Percentiles rank a stretch among this genome's conserved stretches.
Conservation (phyloP, 92 coral and sea anemone genomes). For the Epizoanthus scotinus region DNA sequence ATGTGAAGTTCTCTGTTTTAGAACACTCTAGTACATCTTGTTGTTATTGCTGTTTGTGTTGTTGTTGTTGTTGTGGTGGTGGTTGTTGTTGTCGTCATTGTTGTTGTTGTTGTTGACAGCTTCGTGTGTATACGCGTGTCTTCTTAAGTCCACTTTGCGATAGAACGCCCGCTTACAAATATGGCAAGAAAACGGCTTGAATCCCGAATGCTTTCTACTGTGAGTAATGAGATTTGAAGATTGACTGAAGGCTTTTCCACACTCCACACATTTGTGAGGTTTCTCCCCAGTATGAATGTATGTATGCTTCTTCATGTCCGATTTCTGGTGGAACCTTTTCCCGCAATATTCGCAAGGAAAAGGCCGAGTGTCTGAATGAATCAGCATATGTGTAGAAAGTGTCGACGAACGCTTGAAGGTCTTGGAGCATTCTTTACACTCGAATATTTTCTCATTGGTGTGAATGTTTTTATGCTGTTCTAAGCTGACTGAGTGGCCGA, state of each 20-base stretch:
- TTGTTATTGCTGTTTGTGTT: neutral
- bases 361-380: slow-evolving; percentile 96
- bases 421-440: slow-evolving; percentile 92
- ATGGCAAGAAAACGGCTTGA: slow-evolving; percentile 89
- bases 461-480: slow-evolving; percentile 91
- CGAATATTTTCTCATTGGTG: slow-evolving; percentile 88
- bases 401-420: slow-evolving; percentile 95
- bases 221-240: slow-evolving; percentile 95
- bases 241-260: slow-evolving; percentile 96
- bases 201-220: slow-evolving; percentile 93
- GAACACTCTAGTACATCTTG: neutral
- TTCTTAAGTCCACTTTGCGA: slow-evolving; percentile 87
- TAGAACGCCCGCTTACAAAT: slow-evolving; percentile 90
- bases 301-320: slow-evolving; percentile 97
- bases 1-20: neutral
- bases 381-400: slow-evolving; percentile 94
- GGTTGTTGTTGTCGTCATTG: neutral
- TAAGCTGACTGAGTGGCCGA: slow-evolving; percentile 91
- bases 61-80: neutral
- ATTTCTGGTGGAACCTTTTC: slow-evolving; percentile 94
- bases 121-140: slow-evolving; percentile 81
- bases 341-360: slow-evolving; percentile 93
- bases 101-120: slow-evolving; percentile 24
- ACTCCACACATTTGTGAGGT: slow-evolving; percentile 90
- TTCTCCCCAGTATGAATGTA: slow-evolving; percentile 96